Conservation (phyloP, 2,797 vertebrate genomes). For the Babyrousa celebensis region DNA sequence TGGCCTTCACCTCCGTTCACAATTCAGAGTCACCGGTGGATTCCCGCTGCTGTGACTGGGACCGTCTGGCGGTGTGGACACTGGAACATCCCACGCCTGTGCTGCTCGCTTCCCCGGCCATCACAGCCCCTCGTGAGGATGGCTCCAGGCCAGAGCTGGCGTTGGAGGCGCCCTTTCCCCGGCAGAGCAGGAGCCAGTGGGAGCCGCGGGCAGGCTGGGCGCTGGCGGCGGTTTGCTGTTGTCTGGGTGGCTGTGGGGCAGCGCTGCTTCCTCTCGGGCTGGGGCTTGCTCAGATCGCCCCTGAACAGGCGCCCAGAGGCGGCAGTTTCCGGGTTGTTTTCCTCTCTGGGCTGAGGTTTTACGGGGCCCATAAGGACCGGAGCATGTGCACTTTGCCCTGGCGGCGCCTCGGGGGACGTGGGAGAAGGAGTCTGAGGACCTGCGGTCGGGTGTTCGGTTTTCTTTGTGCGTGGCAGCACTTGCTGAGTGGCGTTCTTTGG, state of each 20-base stretch:
- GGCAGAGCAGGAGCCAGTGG: accelerated
- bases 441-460: not conserved
- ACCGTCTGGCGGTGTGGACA: not conserved
- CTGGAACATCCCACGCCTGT: not conserved
- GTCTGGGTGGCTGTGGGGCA: not conserved
- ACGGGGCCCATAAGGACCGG: not conserved
- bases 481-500: not conserved
- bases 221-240: not conserved
- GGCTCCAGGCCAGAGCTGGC: not conserved
- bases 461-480: not conserved
- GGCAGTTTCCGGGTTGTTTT: slow-evolving; percentile 28
- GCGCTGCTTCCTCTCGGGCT: not conserved
- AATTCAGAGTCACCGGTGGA: not conserved
- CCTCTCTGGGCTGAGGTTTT: slow-evolving; percentile 26
- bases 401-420: not conserved
- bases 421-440: not conserved
- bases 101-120: not conserved
- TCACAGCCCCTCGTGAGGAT: not conserved
- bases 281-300: not conserved
- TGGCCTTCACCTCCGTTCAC: not conserved
- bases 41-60: not conserved
- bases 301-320: not conserved
- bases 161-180: not conserved
- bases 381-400: not conserved
- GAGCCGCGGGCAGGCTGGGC: accelerated